phyloP scores from a whole-genome alignment of 2,888 invertebrate species.

The Ecliptopera silaceata region DNA sequence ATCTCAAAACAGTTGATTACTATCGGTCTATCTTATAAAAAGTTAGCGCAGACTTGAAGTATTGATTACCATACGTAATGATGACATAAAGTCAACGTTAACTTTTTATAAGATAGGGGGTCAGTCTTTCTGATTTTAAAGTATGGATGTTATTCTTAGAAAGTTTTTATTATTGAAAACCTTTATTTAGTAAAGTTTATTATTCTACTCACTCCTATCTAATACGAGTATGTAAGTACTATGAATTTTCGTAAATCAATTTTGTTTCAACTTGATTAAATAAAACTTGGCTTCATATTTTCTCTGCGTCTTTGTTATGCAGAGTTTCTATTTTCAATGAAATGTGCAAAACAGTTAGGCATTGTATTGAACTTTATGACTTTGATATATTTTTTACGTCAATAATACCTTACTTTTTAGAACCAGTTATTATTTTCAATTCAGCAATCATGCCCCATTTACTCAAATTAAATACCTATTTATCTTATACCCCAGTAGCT shows the following conservation, averaged over 20 bases:
- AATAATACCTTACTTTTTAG: not conserved
- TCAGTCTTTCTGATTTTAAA: too few relatives aligned
- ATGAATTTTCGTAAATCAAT: conserved; percentile 9
- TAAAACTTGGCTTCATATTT: conserved; percentile 22
- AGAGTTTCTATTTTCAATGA: conserved; percentile 33
- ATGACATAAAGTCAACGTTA: too few relatives aligned
- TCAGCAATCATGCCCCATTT: too few relatives aligned
- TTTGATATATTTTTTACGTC: conserved; percentile 16
- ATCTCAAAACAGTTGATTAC: too few relatives aligned
- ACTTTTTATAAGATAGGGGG: too few relatives aligned
- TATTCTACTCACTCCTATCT: not conserved
- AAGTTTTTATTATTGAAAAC: not conserved
- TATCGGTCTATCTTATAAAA: too few relatives aligned
- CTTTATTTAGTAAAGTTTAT: not conserved
- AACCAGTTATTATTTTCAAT: not conserved
- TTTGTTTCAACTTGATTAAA: conserved; percentile 23
- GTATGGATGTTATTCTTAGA: not conserved
- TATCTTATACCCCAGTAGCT: too few relatives aligned
- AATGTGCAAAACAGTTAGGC: conserved; percentile 32
- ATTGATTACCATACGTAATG: too few relatives aligned
- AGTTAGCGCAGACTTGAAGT: too few relatives aligned
- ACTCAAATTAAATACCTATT: too few relatives aligned
- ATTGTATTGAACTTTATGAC: conserved; percentile 22
- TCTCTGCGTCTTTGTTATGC: conserved; percentile 21
- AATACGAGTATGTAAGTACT: not conserved